Base-by-base conservation (phyloP, 2,113 vertebrate species). In the Gnathonemus longibarbis region DNA sequence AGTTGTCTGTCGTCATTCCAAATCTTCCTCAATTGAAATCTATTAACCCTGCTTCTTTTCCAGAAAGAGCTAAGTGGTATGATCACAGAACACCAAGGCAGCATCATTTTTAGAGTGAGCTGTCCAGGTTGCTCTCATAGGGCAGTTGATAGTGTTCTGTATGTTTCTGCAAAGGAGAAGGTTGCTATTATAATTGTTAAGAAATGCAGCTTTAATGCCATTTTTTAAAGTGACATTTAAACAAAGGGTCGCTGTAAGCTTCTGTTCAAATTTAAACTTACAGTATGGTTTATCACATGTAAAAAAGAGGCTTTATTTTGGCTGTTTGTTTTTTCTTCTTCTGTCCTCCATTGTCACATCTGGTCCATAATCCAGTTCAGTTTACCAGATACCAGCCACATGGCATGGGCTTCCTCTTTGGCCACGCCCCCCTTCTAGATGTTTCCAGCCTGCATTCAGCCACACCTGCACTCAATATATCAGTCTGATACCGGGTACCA, bases 181-280 rank as follows among this genome's bases (percentile, higher is more conserved):
- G 74, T 89, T 89, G 88, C 88, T 74, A 89, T 84, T 50, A 11
- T 48, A 89, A 89, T 84, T 5, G 49, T 89, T 89, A 21, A 56
- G 35, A 42, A 62, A 70, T 84, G 49, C 74, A 50, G 45, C 39
- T 31, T 90, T 45, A 85, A 24, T 66, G 42, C 15, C 50, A 56
- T 53, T 62, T 84, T 84, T 58, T 19, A 56, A 87, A 56, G 31
- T 53, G 17, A 35, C 4, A 77, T 87, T 62, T 19, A 53, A 87
- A 39, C 86, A 35, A 35, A 56, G 27, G 45, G 48, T 56, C 9
- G 31, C 3, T 56, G 13, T 87, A 21, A 31, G 31, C 50, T 87
- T 87, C 42, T 85, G 17, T 53, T 53, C 31, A 53, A 39, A 56
- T 87, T 21, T 35, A 52, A 87, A 53, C 17, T 35, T 19, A 3